phyloP scores from a whole-genome alignment of 2,888 invertebrate genomes.

The Harpalus rubripes region DNA sequence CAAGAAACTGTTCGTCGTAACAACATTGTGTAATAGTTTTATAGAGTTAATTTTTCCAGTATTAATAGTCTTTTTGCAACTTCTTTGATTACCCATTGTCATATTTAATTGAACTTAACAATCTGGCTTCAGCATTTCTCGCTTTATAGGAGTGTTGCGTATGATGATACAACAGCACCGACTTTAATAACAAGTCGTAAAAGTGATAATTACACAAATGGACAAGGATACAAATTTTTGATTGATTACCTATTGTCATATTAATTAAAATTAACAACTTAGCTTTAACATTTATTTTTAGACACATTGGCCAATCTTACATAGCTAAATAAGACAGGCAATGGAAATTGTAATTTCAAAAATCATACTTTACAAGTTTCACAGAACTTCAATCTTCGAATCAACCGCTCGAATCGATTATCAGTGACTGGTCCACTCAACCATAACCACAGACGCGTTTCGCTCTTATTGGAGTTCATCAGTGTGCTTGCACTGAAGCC shows the following conservation, averaged over 20 bases:
- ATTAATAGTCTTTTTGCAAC: neutral
- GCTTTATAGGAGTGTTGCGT: neutral
- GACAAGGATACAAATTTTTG: neutral
- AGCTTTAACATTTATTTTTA: no score
- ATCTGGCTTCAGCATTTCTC: neutral
- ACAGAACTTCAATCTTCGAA: no score
- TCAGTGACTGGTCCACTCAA: no score
- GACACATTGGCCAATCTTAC: no score
- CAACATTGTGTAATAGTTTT: slow-evolving; percentile 73
- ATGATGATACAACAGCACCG: neutral
- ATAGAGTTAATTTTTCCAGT: neutral
- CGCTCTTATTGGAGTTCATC: no score
- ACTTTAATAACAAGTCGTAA: slow-evolving; percentile 5
- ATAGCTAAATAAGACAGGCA: no score
- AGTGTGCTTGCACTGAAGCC: no score
- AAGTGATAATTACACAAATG: neutral
- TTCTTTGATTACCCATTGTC: neutral
- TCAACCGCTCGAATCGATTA: no score
- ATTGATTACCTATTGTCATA: neutral
- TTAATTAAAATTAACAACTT: no score
- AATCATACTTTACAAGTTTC: no score
- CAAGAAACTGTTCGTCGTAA: slow-evolving; percentile 74
- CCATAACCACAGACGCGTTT: no score
- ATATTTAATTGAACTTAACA: neutral
- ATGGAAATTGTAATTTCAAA: no score